These are phyloP conservation scores for Papilio helenus DNA, from an alignment of 1,140 invertebrate species.

Conservation along the genomic window DNA sequence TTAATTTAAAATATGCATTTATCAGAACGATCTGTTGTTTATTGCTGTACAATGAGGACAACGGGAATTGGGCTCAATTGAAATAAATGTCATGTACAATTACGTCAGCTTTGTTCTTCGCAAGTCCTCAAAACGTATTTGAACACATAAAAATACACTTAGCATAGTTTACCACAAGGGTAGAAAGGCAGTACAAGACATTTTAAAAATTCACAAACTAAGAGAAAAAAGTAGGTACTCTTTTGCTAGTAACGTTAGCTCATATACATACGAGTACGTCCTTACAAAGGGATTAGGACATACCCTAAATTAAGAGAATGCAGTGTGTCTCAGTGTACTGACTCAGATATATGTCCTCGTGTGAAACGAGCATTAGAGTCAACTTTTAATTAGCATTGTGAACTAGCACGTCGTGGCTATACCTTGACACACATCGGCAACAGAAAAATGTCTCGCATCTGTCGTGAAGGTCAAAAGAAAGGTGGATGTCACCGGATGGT, in stretches of 20 bases:
- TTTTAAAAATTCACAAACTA: no score
- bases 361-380: neutral
- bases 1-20: neutral
- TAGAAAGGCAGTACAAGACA: neutral
- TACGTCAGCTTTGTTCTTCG: conserved; percentile 31
- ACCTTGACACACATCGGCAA: conserved; percentile 63
- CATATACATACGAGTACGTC: no score
- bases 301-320: no score
- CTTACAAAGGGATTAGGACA: no score
- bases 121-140: conserved; percentile 33
- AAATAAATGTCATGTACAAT: conserved; percentile 38
- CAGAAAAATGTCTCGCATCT: conserved; percentile 49
- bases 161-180: neutral
- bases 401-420: conserved; percentile 37
- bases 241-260: no score
- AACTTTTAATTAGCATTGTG: conserved; percentile 42
- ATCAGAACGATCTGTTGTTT: conserved; percentile 4
- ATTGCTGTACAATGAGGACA: neutral
- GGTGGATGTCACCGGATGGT: conserved; percentile 57
- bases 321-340: neutral
- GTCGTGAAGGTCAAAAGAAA: conserved; percentile 53
- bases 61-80: conserved; percentile 37
- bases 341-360: neutral
- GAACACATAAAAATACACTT: conserved; percentile 27
- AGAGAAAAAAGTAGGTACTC: no score